Conservation (phyloP, 2,113 vertebrate species). For the Vireo altiloquus region DNA sequence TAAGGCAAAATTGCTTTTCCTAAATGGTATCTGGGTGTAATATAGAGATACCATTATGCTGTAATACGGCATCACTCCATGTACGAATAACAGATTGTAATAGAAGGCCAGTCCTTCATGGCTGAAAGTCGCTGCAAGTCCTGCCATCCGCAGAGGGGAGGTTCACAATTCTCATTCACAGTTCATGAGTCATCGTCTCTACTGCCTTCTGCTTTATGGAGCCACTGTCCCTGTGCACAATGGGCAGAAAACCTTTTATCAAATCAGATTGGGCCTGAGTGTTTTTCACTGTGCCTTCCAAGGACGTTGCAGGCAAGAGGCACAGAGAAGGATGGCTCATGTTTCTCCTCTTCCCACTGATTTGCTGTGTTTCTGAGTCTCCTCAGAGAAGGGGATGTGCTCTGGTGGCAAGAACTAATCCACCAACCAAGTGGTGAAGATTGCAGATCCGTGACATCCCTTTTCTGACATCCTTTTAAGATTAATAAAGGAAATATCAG, state of each 20-base stretch:
- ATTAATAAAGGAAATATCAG: neutral
- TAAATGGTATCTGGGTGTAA: neutral
- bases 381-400: neutral
- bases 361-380: neutral
- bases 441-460: neutral
- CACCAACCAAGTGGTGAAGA: neutral
- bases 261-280: neutral
- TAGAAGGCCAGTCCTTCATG: neutral
- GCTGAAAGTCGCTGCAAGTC: neutral
- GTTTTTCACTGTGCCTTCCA: neutral
- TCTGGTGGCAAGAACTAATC: neutral
- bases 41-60: neutral
- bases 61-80: neutral
- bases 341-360: neutral
- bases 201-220: slow-evolving; percentile 43
- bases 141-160: neutral
- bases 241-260: neutral
- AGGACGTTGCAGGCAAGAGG: neutral
- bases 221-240: neutral
- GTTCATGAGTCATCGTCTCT: slow-evolving; percentile 4
- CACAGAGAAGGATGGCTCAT: neutral
- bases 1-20: slow-evolving; percentile 26
- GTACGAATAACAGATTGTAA: slow-evolving; percentile 8
- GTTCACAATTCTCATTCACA: neutral
- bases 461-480: neutral